phyloP scores from a whole-genome alignment of 2,888 invertebrate genomes.

The Cantharis rustica region DNA sequence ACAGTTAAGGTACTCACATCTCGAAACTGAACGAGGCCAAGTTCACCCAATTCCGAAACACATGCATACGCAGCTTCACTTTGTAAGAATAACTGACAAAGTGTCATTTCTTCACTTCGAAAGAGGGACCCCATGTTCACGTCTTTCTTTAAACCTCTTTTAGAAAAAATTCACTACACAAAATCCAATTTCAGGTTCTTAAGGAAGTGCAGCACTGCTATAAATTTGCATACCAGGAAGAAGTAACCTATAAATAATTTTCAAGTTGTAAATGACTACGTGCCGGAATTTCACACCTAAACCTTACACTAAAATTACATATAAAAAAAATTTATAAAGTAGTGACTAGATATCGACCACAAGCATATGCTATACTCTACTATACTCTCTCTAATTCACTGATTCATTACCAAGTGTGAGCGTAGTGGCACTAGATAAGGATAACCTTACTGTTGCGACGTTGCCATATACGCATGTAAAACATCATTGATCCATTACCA shows the following conservation, averaged over 20 bases:
- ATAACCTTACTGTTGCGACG: not conserved
- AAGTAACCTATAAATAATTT: not conserved
- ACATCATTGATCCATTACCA: not conserved
- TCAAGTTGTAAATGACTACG: not conserved
- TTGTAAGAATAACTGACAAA: constrained; percentile 97
- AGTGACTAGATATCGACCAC: not conserved
- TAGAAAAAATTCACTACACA: not conserved
- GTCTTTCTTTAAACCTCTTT: not conserved
- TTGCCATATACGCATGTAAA: not conserved
- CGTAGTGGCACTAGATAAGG: not conserved
- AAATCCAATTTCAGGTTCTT: not conserved
- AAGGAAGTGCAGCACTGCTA: not conserved
- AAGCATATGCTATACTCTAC: not conserved
- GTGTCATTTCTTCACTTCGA: constrained; percentile 97
- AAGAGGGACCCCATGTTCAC: constrained; percentile 85
- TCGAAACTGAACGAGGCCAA: constrained; percentile 96
- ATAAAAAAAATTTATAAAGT: not conserved
- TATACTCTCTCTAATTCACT: not conserved
- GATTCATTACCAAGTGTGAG: not conserved
- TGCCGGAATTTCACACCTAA: not conserved
- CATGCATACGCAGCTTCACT: constrained; percentile 98
- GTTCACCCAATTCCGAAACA: constrained; percentile 96
- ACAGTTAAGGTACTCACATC: constrained; percentile 68
- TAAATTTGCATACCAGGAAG: not conserved
- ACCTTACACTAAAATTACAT: not conserved